Base-by-base conservation (phyloP, 2,888 invertebrate genomes). In the Lasioglossum marginatum region DNA sequence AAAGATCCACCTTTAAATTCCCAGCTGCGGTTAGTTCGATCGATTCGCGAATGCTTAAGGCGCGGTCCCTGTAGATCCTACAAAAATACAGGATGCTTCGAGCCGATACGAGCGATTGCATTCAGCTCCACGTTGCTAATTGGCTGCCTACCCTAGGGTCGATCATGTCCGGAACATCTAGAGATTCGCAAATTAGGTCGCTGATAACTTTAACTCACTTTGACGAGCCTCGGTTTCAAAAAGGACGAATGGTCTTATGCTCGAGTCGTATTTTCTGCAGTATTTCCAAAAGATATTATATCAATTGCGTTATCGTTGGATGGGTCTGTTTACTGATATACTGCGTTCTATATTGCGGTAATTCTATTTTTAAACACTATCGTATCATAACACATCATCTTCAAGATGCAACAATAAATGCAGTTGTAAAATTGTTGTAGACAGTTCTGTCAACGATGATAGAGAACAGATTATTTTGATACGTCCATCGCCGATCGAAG, bases 51-150 rank as follows among this genome's bases (percentile, higher is more conserved):
- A 63, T 63, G 19, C 19, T 63, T 19, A 63, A 63, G 63, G 63
- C 63, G 1, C 19, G 31, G 31, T 31, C 31, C 3, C 63, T 31
- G 27, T 77, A 45, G 83, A 80, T 60, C 73, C 27, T 45, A 74
- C 66, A 75, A 57, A 57, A 70, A 45, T 60, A 52, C 57, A 10
- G 34, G 52, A 77, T 37, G 72, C 45, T 45, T 37, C 19, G n/a
- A 86, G 82, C 81, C 73, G 63, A 81, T 75, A 80, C 63, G 57
- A 82, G 86, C 83, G 81, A 88, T 88, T 89, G 83, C 79, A 83
- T 79, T 84, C 88, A 90, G 80, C 87, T 87, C 84, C 80, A 83
- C 45, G 76, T 52, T 66, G 81, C 74, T 89, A 89, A 89, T 89
- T 79, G 85, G 79, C 77, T 73, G 40, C 45, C 76, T 63, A 48